A percentile compares a stretch with the other conserved stretches of the same genome.
Conservation (phyloP, 2,113 vertebrate genomes). For the Chaetura pelagica region DNA sequence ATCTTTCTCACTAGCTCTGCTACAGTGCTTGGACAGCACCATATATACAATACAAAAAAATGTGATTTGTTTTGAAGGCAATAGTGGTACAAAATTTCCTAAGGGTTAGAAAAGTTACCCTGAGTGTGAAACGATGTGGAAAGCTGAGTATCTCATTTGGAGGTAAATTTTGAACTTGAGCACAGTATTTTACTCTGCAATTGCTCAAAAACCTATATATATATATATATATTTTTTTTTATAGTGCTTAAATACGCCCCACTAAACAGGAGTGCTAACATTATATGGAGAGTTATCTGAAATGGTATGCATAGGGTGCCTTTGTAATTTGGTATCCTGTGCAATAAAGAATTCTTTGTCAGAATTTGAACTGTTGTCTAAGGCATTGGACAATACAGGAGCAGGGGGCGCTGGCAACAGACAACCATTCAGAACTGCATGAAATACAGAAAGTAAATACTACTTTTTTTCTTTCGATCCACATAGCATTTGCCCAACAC, state of each 20-base stretch:
- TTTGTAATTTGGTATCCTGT: not conserved
- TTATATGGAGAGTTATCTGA: not conserved
- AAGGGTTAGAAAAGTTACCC: not conserved
- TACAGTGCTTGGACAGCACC: not conserved
- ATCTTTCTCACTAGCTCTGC: not conserved
- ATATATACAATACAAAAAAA: not conserved
- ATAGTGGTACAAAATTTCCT: not conserved
- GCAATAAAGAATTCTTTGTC: not conserved
- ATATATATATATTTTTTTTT: no score
- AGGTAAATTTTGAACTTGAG: conserved; percentile 30
- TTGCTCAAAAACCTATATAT: no score
- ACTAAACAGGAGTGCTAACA: not conserved
- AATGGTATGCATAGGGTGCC: not conserved
- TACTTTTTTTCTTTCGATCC: not conserved
- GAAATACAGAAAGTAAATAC: not conserved
- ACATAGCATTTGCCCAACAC: not conserved
- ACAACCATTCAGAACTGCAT: not conserved
- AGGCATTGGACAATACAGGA: not conserved
- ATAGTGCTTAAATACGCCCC: not conserved
- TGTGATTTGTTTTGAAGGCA: not conserved
- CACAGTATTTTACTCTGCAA: not conserved
- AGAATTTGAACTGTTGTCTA: not conserved
- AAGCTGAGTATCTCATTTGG: conserved; percentile 1
- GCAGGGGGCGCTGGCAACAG: not conserved
- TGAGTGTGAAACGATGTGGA: not conserved